Percentiles rank a stretch among this genome's conserved stretches.
Conservation (phyloP, 2,888 invertebrate species). For the Yponomeuta sedellus region DNA sequence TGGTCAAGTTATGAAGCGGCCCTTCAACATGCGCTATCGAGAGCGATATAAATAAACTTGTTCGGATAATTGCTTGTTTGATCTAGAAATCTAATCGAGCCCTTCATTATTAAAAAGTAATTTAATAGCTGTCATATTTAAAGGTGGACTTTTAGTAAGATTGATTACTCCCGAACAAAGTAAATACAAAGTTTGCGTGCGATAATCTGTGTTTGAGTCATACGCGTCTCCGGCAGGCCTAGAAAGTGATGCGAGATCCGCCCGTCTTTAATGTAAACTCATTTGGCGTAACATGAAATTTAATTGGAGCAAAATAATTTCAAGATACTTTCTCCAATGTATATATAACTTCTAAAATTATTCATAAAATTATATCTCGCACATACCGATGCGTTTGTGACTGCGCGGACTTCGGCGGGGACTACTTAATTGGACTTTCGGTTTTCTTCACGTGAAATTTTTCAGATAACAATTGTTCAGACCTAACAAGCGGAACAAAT, state of each 20-base stretch:
- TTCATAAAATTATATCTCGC: slow-evolving; percentile 46
- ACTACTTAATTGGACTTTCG: slow-evolving; percentile 51
- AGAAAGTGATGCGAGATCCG: slow-evolving; percentile 12
- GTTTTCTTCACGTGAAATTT: slow-evolving; percentile 41
- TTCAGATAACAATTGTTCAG: slow-evolving; percentile 32
- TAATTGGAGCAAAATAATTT: slow-evolving; percentile 68
- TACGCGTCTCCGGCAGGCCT: not conserved
- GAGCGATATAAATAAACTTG: slow-evolving; percentile 14
- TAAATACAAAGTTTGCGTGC: not conserved
- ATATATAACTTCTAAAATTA: slow-evolving; percentile 33
- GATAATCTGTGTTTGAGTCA: slow-evolving; percentile 1
- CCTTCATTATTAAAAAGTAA: slow-evolving; percentile 5
- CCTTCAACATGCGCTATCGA: slow-evolving; percentile 43
- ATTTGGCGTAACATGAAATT: slow-evolving; percentile 48
- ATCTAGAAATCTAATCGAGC: slow-evolving; percentile 2
- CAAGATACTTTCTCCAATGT: slow-evolving; percentile 53
- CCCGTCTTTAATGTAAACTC: slow-evolving; percentile 29
- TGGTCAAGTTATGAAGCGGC: slow-evolving; percentile 53
- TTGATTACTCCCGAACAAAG: not conserved
- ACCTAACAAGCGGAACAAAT: slow-evolving; percentile 14
- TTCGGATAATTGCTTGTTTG: slow-evolving; percentile 9
- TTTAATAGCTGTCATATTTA: not conserved
- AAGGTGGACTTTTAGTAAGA: slow-evolving; percentile 1
- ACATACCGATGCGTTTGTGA: slow-evolving; percentile 24
- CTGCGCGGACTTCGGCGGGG: slow-evolving; percentile 28